Evolutionary conservation across 2,888 invertebrate genomes (phyloP), one percentile per base, ranked within the genome.

Genomic region (Erpobdella octoculata): DNA sequence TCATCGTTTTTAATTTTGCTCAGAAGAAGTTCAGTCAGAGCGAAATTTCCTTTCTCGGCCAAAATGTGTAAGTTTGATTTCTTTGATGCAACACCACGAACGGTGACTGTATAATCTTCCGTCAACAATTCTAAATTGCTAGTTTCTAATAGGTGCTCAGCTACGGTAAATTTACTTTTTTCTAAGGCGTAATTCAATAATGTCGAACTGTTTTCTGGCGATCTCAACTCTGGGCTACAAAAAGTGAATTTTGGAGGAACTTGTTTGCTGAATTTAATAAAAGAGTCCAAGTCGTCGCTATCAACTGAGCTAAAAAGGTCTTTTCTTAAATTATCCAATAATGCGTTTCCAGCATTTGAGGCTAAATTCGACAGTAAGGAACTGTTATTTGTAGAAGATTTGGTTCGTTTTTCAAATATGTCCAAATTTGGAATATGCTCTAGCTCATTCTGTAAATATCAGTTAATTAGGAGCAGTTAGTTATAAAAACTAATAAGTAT

Each of bases 61-160:
- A 79, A 71, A 38, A 77, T 76, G 73, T 81, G 82, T 4, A 81
- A 74, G 18, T 77, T 77, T 61, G 79, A 80, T 65, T 78, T 79
- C 70, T 75, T 77, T 1, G 78, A 78, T 3, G 75, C 36, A 25
- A 72, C 53, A 21, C 67, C 67, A 38, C 33, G 58, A 9, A 73
- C 74, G 21, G 33, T 67, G n/a, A 73, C 41, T n/a, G 71, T 68
- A 67, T 61, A 75, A 12, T 72, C 73, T 15, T 74, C 71, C 62
- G 69, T 64, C 28, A 75, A 53, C 2, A 73, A 35, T 0, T 69
- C 41, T 25, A 35, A 41, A 36, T 33, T 28, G 48, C 36, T 62
- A 25, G 33, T 59, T 15, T 59, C 33, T 21, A 75, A 59, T 35
- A 75, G 36, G 38, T 68, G 53, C 36, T 31, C 12, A 28, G 73